A percentile compares a stretch with the other conserved stretches of the same genome.
phyloP scores from a whole-genome alignment of 2,797 vertebrate species.

The Siniperca obscura region DNA sequence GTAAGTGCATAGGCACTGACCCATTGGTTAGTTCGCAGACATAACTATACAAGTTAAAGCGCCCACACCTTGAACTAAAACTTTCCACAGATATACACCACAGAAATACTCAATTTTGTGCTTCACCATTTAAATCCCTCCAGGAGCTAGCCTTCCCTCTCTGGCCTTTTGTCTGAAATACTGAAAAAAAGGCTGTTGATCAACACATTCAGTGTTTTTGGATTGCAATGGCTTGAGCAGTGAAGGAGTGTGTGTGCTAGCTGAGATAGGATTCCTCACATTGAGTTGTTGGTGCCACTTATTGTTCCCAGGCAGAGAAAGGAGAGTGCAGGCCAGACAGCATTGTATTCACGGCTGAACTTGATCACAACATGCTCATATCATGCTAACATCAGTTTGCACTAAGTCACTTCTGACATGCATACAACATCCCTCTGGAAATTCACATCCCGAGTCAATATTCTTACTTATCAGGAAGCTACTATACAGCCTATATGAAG shows the following conservation, averaged over 20 bases:
- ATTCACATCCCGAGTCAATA: slow-evolving; percentile 23
- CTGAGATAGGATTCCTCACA: slow-evolving; percentile 76
- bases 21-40: neutral
- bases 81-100: neutral
- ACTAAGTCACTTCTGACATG: slow-evolving; percentile 26
- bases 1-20: slow-evolving; percentile 3
- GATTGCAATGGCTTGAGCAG: slow-evolving; percentile 52
- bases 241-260: slow-evolving; percentile 62
- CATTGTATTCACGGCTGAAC: slow-evolving; percentile 24
- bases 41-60: neutral
- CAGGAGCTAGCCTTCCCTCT: neutral
- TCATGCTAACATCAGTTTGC: neutral
- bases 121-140: slow-evolving; percentile 5
- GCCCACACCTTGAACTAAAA: slow-evolving; percentile 3
- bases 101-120: neutral
- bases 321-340: slow-evolving; percentile 40
- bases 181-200: slow-evolving; percentile 50
- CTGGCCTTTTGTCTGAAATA: slow-evolving; percentile 28
- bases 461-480: neutral
- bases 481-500: neutral
- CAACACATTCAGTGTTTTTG: slow-evolving; percentile 54
- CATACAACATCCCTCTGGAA: slow-evolving; percentile 1
- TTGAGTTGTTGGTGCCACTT: slow-evolving; percentile 62
- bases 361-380: slow-evolving; percentile 6
- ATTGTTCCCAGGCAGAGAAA: slow-evolving; percentile 69